Conservation (phyloP, 2,113 vertebrate species). For the Phainopepla nitens region DNA sequence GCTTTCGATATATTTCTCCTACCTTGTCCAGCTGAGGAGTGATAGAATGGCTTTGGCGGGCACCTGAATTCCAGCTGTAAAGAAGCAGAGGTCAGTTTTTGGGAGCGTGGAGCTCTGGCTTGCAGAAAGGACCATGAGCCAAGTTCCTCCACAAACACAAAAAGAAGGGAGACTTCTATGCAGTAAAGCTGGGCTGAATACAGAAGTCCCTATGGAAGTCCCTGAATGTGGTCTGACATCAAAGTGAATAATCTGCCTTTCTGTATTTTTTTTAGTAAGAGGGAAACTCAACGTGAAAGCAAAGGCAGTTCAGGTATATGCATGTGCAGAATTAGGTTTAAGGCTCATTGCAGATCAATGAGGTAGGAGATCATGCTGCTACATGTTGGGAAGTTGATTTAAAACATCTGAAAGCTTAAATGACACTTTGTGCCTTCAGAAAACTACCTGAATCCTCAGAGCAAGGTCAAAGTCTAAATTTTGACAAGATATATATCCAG, state of each 20-base stretch:
- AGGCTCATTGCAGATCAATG: not conserved
- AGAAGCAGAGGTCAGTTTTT: not conserved
- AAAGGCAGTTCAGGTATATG: not conserved
- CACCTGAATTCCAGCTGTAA: not conserved
- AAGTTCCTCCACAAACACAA: not conserved
- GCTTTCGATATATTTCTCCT: not conserved
- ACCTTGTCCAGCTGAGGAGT: not conserved
- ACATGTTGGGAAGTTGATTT: not conserved
- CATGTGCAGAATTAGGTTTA: not conserved
- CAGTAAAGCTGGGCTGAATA: not conserved
- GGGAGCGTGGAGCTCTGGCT: not conserved
- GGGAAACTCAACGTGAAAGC: not conserved
- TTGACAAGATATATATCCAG: not conserved
- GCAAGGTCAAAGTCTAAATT: not conserved
- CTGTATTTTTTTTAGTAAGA: not conserved
- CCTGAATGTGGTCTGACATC: not conserved
- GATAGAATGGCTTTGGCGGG: not conserved
- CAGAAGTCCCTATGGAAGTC: not conserved
- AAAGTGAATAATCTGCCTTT: not conserved
- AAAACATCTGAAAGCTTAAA: not conserved
- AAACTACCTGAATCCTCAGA: not conserved
- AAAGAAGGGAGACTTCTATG: not conserved
- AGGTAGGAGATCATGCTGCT: not conserved
- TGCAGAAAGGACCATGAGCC: accelerated
- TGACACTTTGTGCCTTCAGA: not conserved